Percentiles rank a stretch among this genome's conserved stretches.
These are phyloP conservation scores for Cryptoleucopteryx plumbea DNA, from an alignment of 2,113 vertebrate species.

Conservation along the genomic window DNA sequence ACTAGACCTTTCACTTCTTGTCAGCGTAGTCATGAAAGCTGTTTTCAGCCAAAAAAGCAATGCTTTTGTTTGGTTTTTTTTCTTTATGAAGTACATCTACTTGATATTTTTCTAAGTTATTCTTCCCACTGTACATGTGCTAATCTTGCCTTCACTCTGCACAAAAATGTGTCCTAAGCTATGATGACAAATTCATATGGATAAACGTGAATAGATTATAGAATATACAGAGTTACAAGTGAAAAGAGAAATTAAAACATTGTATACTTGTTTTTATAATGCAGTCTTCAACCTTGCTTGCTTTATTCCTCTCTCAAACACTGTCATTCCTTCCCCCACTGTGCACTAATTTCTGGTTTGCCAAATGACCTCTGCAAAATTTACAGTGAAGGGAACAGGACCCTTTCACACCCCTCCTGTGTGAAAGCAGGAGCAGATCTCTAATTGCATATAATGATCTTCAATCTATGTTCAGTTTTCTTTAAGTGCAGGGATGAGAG, in stretches of 20 bases:
- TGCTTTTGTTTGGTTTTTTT: neutral
- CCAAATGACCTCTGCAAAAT: neutral
- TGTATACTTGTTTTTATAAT: neutral
- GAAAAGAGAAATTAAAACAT: neutral
- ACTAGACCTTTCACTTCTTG: neutral
- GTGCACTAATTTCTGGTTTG: neutral
- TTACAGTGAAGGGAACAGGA: neutral
- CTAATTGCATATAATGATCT: neutral
- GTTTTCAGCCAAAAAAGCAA: neutral
- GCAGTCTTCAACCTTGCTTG: neutral
- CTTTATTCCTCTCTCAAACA: neutral
- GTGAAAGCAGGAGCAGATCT: neutral
- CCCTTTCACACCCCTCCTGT: neutral
- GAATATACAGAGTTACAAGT: neutral
- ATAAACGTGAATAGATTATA: neutral
- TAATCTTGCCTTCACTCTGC: neutral
- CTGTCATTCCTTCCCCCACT: neutral
- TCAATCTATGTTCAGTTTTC: neutral
- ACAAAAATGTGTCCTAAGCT: neutral
- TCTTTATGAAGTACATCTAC: neutral
- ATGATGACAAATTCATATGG: neutral
- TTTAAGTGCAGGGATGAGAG: neutral
- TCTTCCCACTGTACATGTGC: neutral
- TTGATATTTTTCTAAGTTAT: neutral
- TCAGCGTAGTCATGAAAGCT: neutral